These are phyloP conservation scores for Siderastrea radians DNA, from an alignment of 92 coral and sea anemone species.

Conservation along the genomic window DNA sequence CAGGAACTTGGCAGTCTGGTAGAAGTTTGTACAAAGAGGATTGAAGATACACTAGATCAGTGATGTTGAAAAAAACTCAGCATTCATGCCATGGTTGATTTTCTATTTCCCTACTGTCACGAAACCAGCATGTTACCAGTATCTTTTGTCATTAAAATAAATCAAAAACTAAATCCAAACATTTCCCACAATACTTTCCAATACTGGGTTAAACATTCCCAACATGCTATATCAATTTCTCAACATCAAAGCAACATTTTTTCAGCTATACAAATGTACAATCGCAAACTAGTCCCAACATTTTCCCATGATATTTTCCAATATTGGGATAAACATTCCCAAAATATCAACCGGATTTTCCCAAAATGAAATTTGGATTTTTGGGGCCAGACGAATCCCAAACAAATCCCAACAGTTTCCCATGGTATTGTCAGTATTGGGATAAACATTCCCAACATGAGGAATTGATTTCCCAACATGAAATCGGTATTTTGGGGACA, in stretches of 20 bases:
- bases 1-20: not conserved
- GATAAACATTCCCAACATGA: not conserved
- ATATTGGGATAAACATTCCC: constrained; percentile 15
- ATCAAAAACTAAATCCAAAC: not conserved
- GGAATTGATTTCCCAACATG: constrained; percentile 14
- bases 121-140: too few species aligned
- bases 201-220: too few species aligned
- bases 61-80: not conserved
- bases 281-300: not conserved
- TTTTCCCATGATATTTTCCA: constrained; percentile 22
- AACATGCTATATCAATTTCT: not conserved
- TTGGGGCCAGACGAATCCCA: constrained; percentile 5
- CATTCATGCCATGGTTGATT: not conserved
- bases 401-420: constrained; percentile 22
- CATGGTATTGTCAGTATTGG: constrained; percentile 1
- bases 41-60: constrained; percentile 22
- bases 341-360: constrained; percentile 4
- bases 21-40: constrained; percentile 39
- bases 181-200: not conserved
- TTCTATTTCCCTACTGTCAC: not conserved
- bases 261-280: not conserved
- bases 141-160: not conserved
- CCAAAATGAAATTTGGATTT: not conserved
- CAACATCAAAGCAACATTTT: constrained; percentile 11
- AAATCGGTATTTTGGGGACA: not conserved